phyloP scores from a whole-genome alignment of 2,888 invertebrate species.

The Cataglyphis albicans region DNA sequence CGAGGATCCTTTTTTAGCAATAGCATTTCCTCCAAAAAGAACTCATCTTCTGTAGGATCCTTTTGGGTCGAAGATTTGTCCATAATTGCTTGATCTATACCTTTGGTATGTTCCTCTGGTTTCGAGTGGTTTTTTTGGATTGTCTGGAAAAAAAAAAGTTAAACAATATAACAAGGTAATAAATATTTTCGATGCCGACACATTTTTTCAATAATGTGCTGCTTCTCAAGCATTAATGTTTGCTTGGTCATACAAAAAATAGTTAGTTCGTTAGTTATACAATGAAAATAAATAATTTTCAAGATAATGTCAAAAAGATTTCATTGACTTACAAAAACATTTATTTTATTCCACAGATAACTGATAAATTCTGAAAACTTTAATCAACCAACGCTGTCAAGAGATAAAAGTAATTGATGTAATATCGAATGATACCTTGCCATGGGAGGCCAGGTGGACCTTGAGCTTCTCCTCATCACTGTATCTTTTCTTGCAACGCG shows the following conservation, averaged over 20 bases:
- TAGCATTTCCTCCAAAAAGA: slow-evolving; percentile 83
- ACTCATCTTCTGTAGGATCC: slow-evolving; percentile 78
- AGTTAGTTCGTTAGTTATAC: background rate
- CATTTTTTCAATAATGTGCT: background rate
- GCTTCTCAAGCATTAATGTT: background rate
- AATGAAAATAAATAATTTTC: background rate
- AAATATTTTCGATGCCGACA: background rate
- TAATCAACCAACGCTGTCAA: too few relatives aligned
- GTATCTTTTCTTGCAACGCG: slow-evolving; percentile 83
- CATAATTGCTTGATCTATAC: slow-evolving; percentile 64
- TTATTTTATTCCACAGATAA: background rate
- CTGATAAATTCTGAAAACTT: background rate
- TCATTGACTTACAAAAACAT: background rate
- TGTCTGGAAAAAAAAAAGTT: slow-evolving; percentile 35
- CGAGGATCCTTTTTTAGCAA: slow-evolving; percentile 79
- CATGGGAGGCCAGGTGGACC: slow-evolving; percentile 80
- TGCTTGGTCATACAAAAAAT: background rate
- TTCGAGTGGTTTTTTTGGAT: slow-evolving; percentile 74
- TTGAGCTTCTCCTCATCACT: slow-evolving; percentile 80
- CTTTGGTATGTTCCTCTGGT: slow-evolving; percentile 73
- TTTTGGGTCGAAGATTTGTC: slow-evolving; percentile 49
- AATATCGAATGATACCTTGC: slow-evolving; percentile 75
- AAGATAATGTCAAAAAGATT: background rate
- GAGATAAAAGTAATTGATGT: background rate
- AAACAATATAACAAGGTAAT: background rate